Evolutionary conservation across 2,113 vertebrate genomes (phyloP).

Genomic region (Haemorhous mexicanus): DNA sequence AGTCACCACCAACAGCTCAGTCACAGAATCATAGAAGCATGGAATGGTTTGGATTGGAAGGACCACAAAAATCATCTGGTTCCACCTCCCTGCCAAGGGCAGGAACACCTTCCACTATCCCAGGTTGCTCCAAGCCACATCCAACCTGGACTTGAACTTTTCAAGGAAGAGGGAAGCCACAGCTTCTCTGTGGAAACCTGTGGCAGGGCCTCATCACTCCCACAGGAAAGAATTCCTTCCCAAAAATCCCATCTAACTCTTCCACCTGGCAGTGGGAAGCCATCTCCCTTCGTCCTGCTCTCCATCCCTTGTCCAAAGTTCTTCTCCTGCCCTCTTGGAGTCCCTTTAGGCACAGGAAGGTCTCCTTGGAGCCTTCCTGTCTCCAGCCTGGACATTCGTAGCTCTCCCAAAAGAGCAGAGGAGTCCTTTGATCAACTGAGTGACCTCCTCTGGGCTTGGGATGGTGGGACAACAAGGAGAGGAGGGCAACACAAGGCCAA

Average conservation of each 20-base stretch:
- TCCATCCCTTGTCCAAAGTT: not conserved
- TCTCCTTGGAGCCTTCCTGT: not conserved
- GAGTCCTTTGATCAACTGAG: not conserved
- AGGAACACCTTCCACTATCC: not conserved
- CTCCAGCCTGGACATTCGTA: not conserved
- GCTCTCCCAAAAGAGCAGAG: not conserved
- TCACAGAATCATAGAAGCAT: not conserved
- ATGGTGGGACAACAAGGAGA: not conserved
- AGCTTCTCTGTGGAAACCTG: not conserved
- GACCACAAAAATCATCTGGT: not conserved
- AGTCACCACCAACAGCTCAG: rapidly evolving
- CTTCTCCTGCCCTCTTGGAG: not conserved
- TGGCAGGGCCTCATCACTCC: not conserved
- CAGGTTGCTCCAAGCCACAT: not conserved
- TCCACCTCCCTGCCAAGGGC: not conserved
- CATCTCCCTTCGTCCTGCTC: rapidly evolving
- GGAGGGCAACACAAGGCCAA: not conserved
- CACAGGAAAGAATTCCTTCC: not conserved
- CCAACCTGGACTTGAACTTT: rapidly evolving
- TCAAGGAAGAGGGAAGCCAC: not conserved
- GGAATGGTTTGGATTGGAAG: not conserved
- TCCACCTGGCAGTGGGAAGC: not conserved
- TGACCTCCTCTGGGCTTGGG: not conserved
- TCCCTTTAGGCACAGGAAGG: not conserved
- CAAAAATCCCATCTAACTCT: not conserved